Percentiles rank a stretch among this genome's conserved stretches.
Conservation (phyloP, 2,888 invertebrate genomes). For the Habroteleia sp. region DNA sequence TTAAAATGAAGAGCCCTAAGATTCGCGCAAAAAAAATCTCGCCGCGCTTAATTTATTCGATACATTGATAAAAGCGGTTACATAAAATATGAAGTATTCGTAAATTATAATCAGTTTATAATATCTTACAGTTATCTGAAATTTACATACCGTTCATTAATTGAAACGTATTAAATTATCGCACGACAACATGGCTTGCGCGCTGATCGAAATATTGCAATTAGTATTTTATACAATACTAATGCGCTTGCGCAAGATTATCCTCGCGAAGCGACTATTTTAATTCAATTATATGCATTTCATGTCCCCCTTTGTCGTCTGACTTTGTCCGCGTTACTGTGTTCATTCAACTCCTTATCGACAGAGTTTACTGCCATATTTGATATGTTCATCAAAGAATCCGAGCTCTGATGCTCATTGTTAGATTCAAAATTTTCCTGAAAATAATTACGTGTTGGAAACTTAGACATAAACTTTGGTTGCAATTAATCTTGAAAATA, state of each 20-base stretch:
- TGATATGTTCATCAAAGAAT: no score
- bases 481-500: no score
- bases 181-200: conserved; percentile 9
- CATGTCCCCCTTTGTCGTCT: conserved; percentile 2
- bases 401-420: no score
- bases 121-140: conserved; percentile 34
- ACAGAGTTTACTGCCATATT: no score
- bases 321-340: no score
- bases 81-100: conserved; percentile 45
- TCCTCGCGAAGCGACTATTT: conserved; percentile 10
- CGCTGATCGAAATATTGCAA: conserved; percentile 29
- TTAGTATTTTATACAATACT: conserved; percentile 37
- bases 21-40: conserved; percentile 9
- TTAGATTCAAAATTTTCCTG: no score
- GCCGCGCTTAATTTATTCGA: conserved; percentile 32
- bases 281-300: conserved; percentile 21
- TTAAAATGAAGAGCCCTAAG: conserved; percentile 6
- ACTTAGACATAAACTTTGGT: no score
- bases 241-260: conserved; percentile 26
- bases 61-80: conserved; percentile 33
- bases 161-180: conserved; percentile 37
- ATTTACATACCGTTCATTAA: conserved; percentile 44
- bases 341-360: no score
- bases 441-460: no score
- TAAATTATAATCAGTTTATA: conserved; percentile 43